Evolutionary conservation across 2,113 vertebrate genomes (phyloP).

Genomic region (Coreoperca whiteheadi): DNA sequence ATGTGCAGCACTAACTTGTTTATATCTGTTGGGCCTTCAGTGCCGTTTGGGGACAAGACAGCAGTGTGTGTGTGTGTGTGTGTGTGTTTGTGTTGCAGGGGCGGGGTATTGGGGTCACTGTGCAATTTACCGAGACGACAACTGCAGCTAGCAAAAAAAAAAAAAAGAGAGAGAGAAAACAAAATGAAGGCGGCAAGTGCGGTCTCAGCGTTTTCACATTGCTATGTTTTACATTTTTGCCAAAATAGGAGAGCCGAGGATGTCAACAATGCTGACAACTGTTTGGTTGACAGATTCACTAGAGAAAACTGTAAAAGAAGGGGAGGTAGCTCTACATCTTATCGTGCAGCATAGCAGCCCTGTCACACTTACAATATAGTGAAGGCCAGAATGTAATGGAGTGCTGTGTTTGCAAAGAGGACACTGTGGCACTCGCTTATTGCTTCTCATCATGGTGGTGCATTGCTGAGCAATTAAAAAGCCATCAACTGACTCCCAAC

Average conservation of each 20-base stretch:
- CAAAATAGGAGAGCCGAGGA: slow-evolving; percentile 53
- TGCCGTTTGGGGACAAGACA: slow-evolving; percentile 61
- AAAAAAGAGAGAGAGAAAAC: slow-evolving; percentile 30
- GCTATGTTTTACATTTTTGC: slow-evolving; percentile 64
- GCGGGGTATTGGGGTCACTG: slow-evolving; percentile 67
- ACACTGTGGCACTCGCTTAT: slow-evolving; percentile 58
- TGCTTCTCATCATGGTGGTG: slow-evolving; percentile 67
- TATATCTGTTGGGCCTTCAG: slow-evolving; percentile 52
- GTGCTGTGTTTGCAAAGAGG: slow-evolving; percentile 67
- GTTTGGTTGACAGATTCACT: slow-evolving; percentile 60
- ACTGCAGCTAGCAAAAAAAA: slow-evolving; percentile 38
- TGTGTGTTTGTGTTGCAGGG: slow-evolving; percentile 28
- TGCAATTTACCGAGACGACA: slow-evolving; percentile 67
- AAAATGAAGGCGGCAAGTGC: slow-evolving; percentile 50
- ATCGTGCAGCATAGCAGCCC: slow-evolving; percentile 50
- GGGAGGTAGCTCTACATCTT: slow-evolving; percentile 29
- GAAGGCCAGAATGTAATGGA: slow-evolving; percentile 52
- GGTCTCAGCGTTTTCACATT: slow-evolving; percentile 58
- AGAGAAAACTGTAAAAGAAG: slow-evolving; percentile 44
- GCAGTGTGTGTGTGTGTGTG: slow-evolving; percentile 19
- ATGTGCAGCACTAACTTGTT: slow-evolving; percentile 57
- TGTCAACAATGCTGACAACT: slow-evolving; percentile 70
- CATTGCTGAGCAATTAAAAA: slow-evolving; percentile 79
- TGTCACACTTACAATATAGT: slow-evolving; percentile 58
- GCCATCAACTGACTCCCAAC: slow-evolving; percentile 70